Evolutionary conservation across 2,888 invertebrate species (phyloP), one percentile per base, ranked within the genome.

Genomic region (Drosophila niveifrons): DNA sequence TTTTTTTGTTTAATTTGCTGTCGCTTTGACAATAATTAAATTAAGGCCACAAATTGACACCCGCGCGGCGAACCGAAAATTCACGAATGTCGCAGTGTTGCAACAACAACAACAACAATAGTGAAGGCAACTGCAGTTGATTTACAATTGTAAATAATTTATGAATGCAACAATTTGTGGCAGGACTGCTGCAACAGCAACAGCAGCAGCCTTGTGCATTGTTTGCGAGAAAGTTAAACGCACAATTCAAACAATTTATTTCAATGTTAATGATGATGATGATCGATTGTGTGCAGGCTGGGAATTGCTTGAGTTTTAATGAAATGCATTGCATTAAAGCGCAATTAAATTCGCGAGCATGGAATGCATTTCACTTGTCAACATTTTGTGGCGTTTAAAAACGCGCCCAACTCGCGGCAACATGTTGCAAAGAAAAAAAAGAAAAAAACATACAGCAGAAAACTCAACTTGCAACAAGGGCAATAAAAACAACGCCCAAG

Each of bases 241-340:
- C 64, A 53, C 15, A 56, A 46, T 23, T 18, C 34, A 13, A 23
- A 39, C 31, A 52, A 18, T 52, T 39, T 59, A 75, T 66, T 50
- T 66, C 59, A 55, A 74, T 66, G 52, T 23, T 23, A 6, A 23
- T 23, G 23, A 23, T 23, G 23, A 23, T 23, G 23, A 23, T 23
- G 66, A 31, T 47, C 41, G 8, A 61, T 50, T 3, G 6, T 23
- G 23, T 23, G 50, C 8, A 18, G 31, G 15, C 28, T 57, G 31
- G 13, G 46, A 36, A 58, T 62, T 34, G 11, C 44, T 65, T 58
- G 51, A 36, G 61, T 34, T 72, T 77, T 74, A 82, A 82, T 77
- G 67, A 80, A 70, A 85, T 80, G 75, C 86, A 69, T 77, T 75
- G 77, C 71, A 88, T 85, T 75, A 72, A 80, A 57, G 67, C 41